Conservation (phyloP, 2,797 vertebrate genomes). For the Esox masquinongy region DNA sequence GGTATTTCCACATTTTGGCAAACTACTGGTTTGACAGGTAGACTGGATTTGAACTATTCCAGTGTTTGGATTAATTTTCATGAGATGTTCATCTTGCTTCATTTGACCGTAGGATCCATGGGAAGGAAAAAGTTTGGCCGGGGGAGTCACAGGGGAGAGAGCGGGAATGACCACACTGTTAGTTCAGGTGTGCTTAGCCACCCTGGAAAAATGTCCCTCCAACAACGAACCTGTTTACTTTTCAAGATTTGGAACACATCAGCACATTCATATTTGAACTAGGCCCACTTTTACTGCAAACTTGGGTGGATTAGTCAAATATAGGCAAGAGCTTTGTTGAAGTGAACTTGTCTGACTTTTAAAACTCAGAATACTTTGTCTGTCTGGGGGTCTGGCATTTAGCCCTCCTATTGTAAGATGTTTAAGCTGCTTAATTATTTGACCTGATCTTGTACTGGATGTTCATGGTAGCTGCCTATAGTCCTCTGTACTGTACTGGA, state of each 20-base stretch:
- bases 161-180: slow-evolving; percentile 44
- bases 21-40: slow-evolving; percentile 7
- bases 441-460: slow-evolving; percentile 70
- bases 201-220: slow-evolving; percentile 33
- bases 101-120: slow-evolving; percentile 59
- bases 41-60: slow-evolving; percentile 24
- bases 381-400: slow-evolving; percentile 66
- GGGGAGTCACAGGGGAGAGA: slow-evolving; percentile 51
- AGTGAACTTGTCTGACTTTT: slow-evolving; percentile 51
- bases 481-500: slow-evolving; percentile 53
- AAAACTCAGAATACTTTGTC: slow-evolving; percentile 53
- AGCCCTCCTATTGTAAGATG: slow-evolving; percentile 65
- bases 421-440: slow-evolving; percentile 76
- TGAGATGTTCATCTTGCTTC: slow-evolving; percentile 60
- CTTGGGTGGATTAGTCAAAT: slow-evolving; percentile 17
- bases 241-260: slow-evolving; percentile 26
- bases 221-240: slow-evolving; percentile 37
- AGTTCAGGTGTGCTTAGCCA: slow-evolving; percentile 56
- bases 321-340: slow-evolving; percentile 32
- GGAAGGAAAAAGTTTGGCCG: slow-evolving; percentile 58
- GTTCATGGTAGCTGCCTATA: slow-evolving; percentile 65
- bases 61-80: slow-evolving; percentile 53
- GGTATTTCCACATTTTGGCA: background rate
- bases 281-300: slow-evolving; percentile 25
- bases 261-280: slow-evolving; percentile 17